Base-by-base conservation (phyloP, 2,888 invertebrate species). In the Epinotia brunnichana region DNA sequence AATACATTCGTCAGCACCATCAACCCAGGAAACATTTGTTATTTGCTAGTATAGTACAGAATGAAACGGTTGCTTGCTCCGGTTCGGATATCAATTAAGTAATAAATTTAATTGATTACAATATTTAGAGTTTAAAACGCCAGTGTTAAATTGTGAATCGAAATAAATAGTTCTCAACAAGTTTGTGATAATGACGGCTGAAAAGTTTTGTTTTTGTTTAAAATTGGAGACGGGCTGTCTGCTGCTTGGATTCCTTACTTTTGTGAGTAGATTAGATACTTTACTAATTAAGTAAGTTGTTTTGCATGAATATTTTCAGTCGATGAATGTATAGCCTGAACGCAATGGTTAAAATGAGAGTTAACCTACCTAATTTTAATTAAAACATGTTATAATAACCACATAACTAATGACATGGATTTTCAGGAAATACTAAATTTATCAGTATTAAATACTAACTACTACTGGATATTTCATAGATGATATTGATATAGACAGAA, bases 251-350 rank as follows among this genome's bases (percentile, higher is more conserved):
- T 15, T 56, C 1, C 11, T 10, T 41, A 66, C 66, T 13, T 41
- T 66, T 56, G 66, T 66, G 17, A 66, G 66, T 66, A 66, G 7
- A n/a, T 56, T 66, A 66, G 7, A n/a, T 56, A 29, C 4, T n/a
- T 57, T n/a, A 3, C 9, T 53, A 53, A 10, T 53, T 53, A n/a
- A n/a, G n/a, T n/a, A n/a, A n/a, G 5, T 15, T 48, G 15, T 15
- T n/a, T 48, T 48, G 48, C n/a, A 2, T 48, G n/a, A 48, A n/a
- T n/a, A 48, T n/a, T n/a, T 44, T 15, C 44, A 44, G 13, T 5
- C 4, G 11, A 15, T 44, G 44, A 15, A 15, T 44, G 3, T 44
- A 44, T 15, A 15, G 44, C n/a, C 5, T 4, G 44, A 44, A 44
- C 2, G 1, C 15, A 44, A 29, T 29, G 29, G 29, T 29, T 29